Evolutionary conservation across 2,797 vertebrate genomes (phyloP).

Genomic region (Acropternis orthonyx): DNA sequence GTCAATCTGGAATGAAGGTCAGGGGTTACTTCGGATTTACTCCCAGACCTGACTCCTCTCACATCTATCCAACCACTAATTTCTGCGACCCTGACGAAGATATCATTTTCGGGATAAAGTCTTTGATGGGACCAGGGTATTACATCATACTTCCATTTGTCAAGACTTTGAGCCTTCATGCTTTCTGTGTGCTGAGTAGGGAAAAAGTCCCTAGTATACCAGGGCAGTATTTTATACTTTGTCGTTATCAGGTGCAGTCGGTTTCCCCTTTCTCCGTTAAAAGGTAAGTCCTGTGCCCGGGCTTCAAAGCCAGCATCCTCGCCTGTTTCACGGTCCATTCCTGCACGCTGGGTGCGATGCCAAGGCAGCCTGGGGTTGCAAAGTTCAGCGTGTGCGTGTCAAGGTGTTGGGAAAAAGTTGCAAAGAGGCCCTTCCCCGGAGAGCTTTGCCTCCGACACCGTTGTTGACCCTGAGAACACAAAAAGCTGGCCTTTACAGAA

Average conservation of each 20-base stretch:
- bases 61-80: background rate
- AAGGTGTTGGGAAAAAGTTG: background rate
- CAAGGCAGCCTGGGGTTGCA: background rate
- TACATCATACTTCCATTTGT: background rate
- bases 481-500: background rate
- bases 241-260: background rate
- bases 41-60: background rate
- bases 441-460: background rate
- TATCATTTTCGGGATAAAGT: slow-evolving; percentile 15
- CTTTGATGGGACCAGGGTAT: background rate
- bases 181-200: background rate
- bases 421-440: background rate
- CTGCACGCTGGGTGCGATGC: too few species aligned
- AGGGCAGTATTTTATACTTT: background rate
- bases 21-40: background rate
- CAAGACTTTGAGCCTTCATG: background rate
- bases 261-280: background rate
- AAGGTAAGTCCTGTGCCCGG: background rate
- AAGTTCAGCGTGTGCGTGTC: background rate
- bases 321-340: background rate
- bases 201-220: background rate
- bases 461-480: background rate
- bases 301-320: background rate
- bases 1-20: background rate
- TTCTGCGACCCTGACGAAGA: background rate